Conservation (phyloP, 2,113 vertebrate genomes). For the Pseudonaja textilis region DNA sequence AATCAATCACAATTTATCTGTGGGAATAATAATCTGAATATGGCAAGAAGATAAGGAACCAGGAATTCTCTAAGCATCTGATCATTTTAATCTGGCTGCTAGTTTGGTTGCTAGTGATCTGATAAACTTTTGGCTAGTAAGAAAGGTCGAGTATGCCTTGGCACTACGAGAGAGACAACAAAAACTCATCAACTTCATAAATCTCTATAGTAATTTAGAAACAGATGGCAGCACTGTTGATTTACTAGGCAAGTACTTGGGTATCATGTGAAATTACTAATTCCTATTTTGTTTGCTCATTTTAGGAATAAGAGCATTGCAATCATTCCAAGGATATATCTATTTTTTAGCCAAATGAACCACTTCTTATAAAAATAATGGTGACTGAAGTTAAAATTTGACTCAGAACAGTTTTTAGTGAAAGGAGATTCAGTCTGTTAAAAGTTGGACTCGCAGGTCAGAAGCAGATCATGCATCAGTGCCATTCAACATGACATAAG, state of each 20-base stretch:
- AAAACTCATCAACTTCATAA: neutral
- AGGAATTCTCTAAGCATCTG: slow-evolving; percentile 19
- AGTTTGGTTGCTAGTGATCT: slow-evolving; percentile 20
- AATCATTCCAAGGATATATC: neutral
- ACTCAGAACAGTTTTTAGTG: neutral
- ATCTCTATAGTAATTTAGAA: slow-evolving; percentile 29
- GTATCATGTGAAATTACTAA: neutral
- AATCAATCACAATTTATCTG: slow-evolving; percentile 9
- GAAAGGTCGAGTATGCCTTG: slow-evolving; percentile 39
- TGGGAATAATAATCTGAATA: slow-evolving; percentile 14
- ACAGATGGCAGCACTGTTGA: slow-evolving; percentile 9
- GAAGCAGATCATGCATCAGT: neutral
- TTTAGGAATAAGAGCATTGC: neutral
- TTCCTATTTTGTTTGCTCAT: neutral
- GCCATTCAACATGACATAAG: neutral
- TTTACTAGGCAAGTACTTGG: slow-evolving; percentile 1
- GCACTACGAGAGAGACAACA: neutral
- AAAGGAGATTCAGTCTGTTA: neutral
- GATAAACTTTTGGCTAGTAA: slow-evolving; percentile 33
- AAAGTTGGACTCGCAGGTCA: neutral
- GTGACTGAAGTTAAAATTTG: neutral
- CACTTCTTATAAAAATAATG: neutral
- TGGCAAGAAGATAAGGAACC: slow-evolving; percentile 9
- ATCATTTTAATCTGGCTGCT: slow-evolving; percentile 22
- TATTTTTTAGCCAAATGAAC: neutral